A percentile compares a stretch with the other conserved stretches of the same genome.
Evolutionary conservation across 2,797 vertebrate species (phyloP).

Genomic region (Danio jaintianensis): DNA sequence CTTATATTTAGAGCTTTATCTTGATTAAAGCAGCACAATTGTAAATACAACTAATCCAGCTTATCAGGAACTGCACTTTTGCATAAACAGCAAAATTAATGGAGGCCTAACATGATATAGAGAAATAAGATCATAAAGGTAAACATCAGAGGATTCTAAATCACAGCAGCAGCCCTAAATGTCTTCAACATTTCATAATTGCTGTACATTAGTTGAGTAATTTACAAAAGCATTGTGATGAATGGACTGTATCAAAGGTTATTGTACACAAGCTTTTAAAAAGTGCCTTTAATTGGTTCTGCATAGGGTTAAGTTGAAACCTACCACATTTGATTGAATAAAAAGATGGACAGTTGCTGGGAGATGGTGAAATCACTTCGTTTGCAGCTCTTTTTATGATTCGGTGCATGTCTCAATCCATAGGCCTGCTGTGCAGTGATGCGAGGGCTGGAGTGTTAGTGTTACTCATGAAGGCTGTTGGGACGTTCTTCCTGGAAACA

Average conservation of each 20-base stretch:
- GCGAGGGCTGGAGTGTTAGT: not conserved
- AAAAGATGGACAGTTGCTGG: constrained; percentile 31
- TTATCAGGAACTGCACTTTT: not conserved
- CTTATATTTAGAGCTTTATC: not conserved
- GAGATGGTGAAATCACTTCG: constrained; percentile 27
- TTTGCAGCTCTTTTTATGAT: constrained; percentile 23
- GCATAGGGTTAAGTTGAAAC: constrained; percentile 21
- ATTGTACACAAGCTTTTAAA: constrained; percentile 16
- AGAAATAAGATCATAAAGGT: not conserved
- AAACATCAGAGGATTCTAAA: not conserved
- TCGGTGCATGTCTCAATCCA: constrained; percentile 27
- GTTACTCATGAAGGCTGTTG: not conserved
- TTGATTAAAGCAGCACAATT: not conserved
- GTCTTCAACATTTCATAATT: not conserved
- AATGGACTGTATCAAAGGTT: constrained; percentile 16
- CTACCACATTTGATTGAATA: not conserved
- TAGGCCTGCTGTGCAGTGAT: not conserved
- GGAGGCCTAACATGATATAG: not conserved
- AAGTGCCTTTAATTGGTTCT: constrained; percentile 9
- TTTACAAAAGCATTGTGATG: constrained; percentile 8
- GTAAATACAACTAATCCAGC: not conserved
- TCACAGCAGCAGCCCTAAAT: not conserved
- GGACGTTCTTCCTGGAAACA: constrained; percentile 1
- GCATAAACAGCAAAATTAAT: not conserved
- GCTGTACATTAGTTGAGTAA: not conserved